Evolutionary conservation across 1,140 invertebrate genomes (phyloP), one percentile per base, ranked within the genome.

Genomic region (Pararge aegeria): DNA sequence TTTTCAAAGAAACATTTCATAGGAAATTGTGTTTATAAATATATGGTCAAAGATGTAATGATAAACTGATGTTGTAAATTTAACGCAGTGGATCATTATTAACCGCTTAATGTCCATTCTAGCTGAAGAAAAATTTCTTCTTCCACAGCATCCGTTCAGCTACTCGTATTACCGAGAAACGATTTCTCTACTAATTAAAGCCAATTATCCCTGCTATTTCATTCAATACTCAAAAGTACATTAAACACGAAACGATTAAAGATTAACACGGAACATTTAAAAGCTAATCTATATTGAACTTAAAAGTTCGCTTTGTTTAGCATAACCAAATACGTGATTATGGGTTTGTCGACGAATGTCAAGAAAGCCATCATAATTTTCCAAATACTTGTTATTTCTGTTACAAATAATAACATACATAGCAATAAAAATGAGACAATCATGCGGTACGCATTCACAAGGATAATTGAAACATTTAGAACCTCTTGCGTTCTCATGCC

Each of bases 171-270:
- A 46, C 18, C 10, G 42, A 20, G 42, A 46, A 20, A 46, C 42
- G 42, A 46, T 46, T 46, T 46, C 42, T 20, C 42, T 46, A 21
- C 18, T 46, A 46, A 46, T 46, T 46, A 46, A 20, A 46, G 12
- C 16, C 42, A 46, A 46, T 46, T 46, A 46, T 20, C 42, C 16
- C 19, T 46, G 42, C 42, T 46, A 46, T 46, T 46, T 20, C 18
- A 46, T 46, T 7, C 42, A 46, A 46, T 20, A 46, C 12, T 46
- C 42, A 46, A 46, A 46, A 20, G 18, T 46, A 46, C 20, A 46
- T 46, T 46, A 18, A 46, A 46, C 16, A 46, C 42, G 42, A 46
- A 10, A 46, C 42, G 19, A 46, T 46, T 46, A 19, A 46, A 19
- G 18, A 20, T 46, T 46, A 24, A 24, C 16, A 42, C 7, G 42